phyloP scores from a whole-genome alignment of 2,113 vertebrate species.

The Stercorarius parasiticus region DNA sequence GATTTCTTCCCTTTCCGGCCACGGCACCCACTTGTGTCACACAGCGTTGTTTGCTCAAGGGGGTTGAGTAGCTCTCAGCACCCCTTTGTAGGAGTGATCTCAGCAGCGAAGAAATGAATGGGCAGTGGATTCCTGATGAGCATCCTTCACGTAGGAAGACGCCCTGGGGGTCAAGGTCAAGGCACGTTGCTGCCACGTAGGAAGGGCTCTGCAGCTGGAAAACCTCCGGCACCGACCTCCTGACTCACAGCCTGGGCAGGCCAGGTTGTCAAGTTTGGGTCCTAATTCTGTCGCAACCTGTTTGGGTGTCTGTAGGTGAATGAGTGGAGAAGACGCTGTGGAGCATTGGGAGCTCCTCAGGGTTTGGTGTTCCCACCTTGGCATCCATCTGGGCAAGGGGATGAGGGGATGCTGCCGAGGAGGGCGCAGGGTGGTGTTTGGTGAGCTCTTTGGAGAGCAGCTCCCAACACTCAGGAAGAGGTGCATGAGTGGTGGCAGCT shows the following conservation, averaged over 20 bases:
- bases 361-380: fast-evolving
- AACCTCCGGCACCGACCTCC: background rate
- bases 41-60: background rate
- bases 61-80: background rate
- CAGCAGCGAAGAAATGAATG: background rate
- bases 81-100: background rate
- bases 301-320: background rate
- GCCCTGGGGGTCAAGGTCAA: background rate
- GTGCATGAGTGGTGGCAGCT: fast-evolving
- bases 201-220: background rate
- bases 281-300: background rate
- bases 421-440: fast-evolving
- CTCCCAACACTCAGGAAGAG: no score
- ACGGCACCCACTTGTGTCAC: background rate
- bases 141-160: background rate
- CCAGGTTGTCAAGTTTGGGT: background rate
- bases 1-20: background rate
- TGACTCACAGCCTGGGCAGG: background rate
- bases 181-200: fast-evolving
- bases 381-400: background rate
- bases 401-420: background rate
- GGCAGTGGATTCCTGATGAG: background rate
- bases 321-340: fast-evolving
- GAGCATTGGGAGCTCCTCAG: background rate
- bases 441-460: background rate